A percentile compares a stretch with the other conserved stretches of the same genome.
These are phyloP conservation scores for Holacanthus passer DNA, from an alignment of 2,113 vertebrate species.

Conservation along the genomic window DNA sequence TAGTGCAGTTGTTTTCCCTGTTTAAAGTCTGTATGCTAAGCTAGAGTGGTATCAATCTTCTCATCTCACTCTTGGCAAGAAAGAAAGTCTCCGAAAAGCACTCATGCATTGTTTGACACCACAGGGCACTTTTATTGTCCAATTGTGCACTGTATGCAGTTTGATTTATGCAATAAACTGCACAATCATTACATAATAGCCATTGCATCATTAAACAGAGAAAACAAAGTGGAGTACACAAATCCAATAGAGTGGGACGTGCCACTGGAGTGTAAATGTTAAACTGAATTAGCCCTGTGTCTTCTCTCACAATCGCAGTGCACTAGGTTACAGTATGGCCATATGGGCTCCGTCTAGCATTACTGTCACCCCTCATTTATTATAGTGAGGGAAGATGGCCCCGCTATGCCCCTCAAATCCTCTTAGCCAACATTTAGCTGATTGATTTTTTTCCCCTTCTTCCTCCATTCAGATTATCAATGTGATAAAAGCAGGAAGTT, in stretches of 20 bases:
- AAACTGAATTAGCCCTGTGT: constrained; percentile 63
- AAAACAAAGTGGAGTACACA: constrained; percentile 31
- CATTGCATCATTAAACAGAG: constrained; percentile 37
- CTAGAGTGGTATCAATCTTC: background rate
- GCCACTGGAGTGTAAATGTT: constrained; percentile 53
- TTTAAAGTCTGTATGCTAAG: background rate
- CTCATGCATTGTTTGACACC: background rate
- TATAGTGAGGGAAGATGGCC: constrained; percentile 61
- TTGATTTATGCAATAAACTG: constrained; percentile 21
- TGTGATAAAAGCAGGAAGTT: constrained; percentile 69
- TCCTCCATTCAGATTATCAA: constrained; percentile 70
- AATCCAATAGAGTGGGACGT: constrained; percentile 52
- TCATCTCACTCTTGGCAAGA: background rate
- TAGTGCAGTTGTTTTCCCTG: background rate
- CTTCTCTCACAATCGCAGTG: constrained; percentile 27
- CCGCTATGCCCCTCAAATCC: constrained; percentile 71
- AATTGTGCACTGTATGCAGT: background rate
- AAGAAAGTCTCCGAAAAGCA: background rate
- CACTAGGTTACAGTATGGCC: constrained; percentile 65
- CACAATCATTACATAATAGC: constrained; percentile 20
- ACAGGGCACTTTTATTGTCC: background rate
- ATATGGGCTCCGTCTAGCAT: constrained; percentile 75
- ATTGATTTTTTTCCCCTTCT: constrained; percentile 71
- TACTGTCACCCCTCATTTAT: constrained; percentile 79
- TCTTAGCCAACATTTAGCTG: constrained; percentile 80